These are phyloP conservation scores for Drosophila neonasuta DNA, from an alignment of 2,888 invertebrate species.

Conservation along the genomic window DNA sequence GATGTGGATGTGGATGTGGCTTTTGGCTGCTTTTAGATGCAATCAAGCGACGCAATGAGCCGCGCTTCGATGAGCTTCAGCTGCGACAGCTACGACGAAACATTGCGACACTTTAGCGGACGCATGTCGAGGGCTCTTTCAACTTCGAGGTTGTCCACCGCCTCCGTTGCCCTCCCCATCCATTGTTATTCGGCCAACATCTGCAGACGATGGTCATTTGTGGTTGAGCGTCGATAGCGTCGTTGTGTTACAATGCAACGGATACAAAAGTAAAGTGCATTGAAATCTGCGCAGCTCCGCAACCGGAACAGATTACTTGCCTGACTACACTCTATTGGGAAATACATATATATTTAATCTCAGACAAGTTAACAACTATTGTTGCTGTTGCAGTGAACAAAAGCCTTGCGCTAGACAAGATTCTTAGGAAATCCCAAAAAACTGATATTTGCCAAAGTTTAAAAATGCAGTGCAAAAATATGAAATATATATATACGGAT, in stretches of 20 bases:
- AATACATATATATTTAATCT: slow-evolving; percentile 35
- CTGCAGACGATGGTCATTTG: slow-evolving; percentile 23
- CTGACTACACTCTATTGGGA: slow-evolving; percentile 52
- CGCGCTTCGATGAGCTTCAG: slow-evolving; percentile 63
- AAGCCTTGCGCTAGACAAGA: slow-evolving; percentile 31
- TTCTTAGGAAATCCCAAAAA: slow-evolving; percentile 9
- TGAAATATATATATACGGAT: too few relatives aligned
- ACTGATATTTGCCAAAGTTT: too few relatives aligned
- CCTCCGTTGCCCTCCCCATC: background rate
- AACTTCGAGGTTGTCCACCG: slow-evolving; percentile 33
- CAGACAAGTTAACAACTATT: slow-evolving; percentile 14
- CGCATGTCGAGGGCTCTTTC: slow-evolving; percentile 51
- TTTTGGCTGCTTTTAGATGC: slow-evolving; percentile 42
- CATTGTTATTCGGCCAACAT: slow-evolving; percentile 3
- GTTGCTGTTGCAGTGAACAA: slow-evolving; percentile 14
- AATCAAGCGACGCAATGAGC: slow-evolving; percentile 61
- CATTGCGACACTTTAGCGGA: slow-evolving; percentile 66
- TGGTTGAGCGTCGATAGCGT: slow-evolving; percentile 18
- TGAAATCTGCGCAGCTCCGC: slow-evolving; percentile 41
- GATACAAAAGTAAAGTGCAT: slow-evolving; percentile 48
- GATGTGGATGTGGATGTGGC: slow-evolving; percentile 33
- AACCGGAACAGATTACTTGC: slow-evolving; percentile 61
- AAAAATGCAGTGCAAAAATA: too few relatives aligned
- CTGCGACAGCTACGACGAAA: slow-evolving; percentile 43
- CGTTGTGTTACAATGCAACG: slow-evolving; percentile 12